These are phyloP conservation scores for Dromaius novaehollandiae DNA, from an alignment of 2,113 vertebrate species.

Conservation along the genomic window DNA sequence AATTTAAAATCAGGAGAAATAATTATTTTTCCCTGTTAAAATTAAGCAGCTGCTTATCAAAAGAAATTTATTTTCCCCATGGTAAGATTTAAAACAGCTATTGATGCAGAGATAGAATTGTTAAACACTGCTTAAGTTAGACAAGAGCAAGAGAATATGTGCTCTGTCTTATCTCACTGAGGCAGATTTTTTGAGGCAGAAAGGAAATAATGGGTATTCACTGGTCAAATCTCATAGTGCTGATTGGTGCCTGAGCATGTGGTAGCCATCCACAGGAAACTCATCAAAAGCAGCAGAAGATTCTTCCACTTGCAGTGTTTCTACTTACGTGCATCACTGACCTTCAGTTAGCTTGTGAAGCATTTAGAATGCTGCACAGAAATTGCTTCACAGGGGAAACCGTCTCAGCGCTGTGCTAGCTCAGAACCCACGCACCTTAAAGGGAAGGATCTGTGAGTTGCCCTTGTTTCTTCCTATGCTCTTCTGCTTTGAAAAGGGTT, in stretches of 20 bases:
- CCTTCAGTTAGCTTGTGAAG: neutral
- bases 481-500: neutral
- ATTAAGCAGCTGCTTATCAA: neutral
- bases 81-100: neutral
- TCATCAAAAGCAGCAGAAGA: neutral
- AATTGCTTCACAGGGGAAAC: neutral
- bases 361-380: neutral
- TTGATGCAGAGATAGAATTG: neutral
- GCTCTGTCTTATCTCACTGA: neutral
- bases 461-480: neutral
- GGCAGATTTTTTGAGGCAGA: neutral
- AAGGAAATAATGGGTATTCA: neutral
- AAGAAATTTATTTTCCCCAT: neutral
- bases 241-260: neutral
- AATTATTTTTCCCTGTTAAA: neutral
- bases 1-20: neutral
- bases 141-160: neutral
- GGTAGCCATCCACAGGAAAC: neutral
- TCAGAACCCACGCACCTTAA: neutral
- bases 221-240: neutral
- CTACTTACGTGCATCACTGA: neutral
- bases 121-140: neutral
- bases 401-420: neutral
- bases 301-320: neutral
- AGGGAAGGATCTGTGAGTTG: slow-evolving; percentile 40